Base-by-base conservation (phyloP, 1,140 invertebrate genomes). In the Ephestia elutella region DNA sequence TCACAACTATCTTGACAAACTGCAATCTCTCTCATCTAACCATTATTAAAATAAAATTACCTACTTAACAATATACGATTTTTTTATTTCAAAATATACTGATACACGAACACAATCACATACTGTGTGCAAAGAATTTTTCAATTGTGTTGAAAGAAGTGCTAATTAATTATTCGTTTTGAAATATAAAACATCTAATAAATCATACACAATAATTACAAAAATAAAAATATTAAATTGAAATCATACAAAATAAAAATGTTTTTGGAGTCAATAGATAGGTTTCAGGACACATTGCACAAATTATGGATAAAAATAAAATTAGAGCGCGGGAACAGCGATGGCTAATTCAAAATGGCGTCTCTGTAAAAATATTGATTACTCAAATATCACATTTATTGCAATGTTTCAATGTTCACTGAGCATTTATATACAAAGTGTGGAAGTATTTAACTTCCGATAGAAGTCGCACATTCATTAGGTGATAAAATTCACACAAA, bases 11-110 rank as follows among this genome's bases (percentile, higher is more conserved):
- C 9, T 32, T 32, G 30, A 32, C 30, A 32, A 32, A 32, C 30
- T 50, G 38, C 55, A 54, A 44, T 15, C 38, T 44, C 38, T 44
- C n/a, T 3, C n/a, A 44, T 15, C 30, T 35, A 56, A 21, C 15
- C 21, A 56, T 51, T 55, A 60, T 48, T 50, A 54, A 56, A 60
- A 60, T 60, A 56, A 56, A 51, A 56, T 62, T 62, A 54, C 48
- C 60, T 62, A 62, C 60, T 62, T 62, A 62, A 54, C 21, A 59
- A 44, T 54, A 59, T 32, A 59, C 18, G 38, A 28, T 15, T 44
- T 48, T 28, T 54, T 59, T 48, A 35, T 53, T 18, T 25, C 21
- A 54, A 21, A 53, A 53, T 53, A 53, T 53, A 53, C 17, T 25
- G 21, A 53, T 21, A 25, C 50, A 25, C 50, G 50, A 53, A 53